Evolutionary conservation across 2,113 vertebrate species (phyloP).

Genomic region (Mesitornis unicolor): DNA sequence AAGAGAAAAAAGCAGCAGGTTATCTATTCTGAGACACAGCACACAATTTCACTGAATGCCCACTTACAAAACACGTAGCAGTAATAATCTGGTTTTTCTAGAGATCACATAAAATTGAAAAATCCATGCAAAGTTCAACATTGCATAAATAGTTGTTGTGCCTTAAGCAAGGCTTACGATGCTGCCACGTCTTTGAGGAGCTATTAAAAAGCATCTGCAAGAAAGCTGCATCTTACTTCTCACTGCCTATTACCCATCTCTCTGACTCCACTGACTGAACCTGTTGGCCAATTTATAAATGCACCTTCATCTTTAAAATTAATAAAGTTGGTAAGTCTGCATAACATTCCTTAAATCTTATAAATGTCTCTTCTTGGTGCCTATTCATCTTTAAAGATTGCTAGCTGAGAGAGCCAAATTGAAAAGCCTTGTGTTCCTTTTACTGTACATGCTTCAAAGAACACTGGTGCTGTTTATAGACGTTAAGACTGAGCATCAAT

Average conservation of each 20-base stretch:
- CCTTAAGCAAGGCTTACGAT: neutral
- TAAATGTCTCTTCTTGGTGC: neutral
- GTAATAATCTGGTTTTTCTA: neutral
- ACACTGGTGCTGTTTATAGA: neutral
- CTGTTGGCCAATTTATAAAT: neutral
- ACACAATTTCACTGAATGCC: neutral
- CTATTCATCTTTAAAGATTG: neutral
- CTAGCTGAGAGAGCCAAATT: neutral
- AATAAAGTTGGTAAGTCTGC: neutral
- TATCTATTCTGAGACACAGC: neutral
- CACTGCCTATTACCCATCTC: neutral
- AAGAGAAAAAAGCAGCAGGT: neutral
- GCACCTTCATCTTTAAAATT: neutral
- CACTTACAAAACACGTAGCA: fast-evolving
- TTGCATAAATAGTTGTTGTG: neutral
- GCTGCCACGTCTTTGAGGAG: neutral
- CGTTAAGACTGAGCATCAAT: neutral
- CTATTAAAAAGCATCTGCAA: neutral
- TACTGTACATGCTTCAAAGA: neutral
- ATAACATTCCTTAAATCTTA: neutral
- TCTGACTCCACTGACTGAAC: neutral
- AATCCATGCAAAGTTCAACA: neutral
- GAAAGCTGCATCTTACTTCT: neutral
- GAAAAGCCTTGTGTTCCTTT: neutral
- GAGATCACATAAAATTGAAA: neutral